Evolutionary conservation across 1,140 invertebrate genomes (phyloP), one percentile per base, ranked within the genome.

Genomic region (Rhopalosiphum maidis): DNA sequence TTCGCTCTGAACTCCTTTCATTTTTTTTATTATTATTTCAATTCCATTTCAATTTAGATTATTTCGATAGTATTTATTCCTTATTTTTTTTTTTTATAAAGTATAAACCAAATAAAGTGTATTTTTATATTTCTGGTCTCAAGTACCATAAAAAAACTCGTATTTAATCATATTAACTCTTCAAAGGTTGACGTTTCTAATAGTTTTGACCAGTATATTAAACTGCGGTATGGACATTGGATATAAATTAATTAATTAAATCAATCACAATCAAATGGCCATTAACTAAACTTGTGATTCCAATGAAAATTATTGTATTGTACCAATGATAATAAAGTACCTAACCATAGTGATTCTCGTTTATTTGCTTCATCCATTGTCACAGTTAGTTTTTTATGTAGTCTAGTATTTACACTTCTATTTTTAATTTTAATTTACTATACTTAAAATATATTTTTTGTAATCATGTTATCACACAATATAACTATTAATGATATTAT

Each of bases 51-150:
- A 43, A 86, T 43, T 86, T 43, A 43, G 3, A 86, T 15, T 86
- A 86, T 43, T 41, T 23, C 11, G 41, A 35, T 83, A 23, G 9
- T 83, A 83, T 83, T 83, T 41, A 83, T 83, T 83, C 22, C 8
- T 83, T 46, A 86, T 86, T 86, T 86, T 23, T 43, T 85, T 86
- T 86, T 46, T 86, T 85, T 43, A 30, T 46, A n/a, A n/a, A 77
- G 22, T 25, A 86, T 25, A 86, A 86, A 30, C 37, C 25, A 3
- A 86, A 86, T 43, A 43, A 86, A 86, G 11, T 15, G 60, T 68
- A 68, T 41, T 41, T 41, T 37, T 23, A 41, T 37, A 41, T 83
- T 83, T 83, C 22, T 5, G 7, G 7, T 2, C 22, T 41, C 35
- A 37, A 83, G 37, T 7, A 83, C 21, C 37, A 83, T 11, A 6